These are phyloP conservation scores for Myotis daubentonii DNA, from an alignment of 2,797 vertebrate species.

Conservation along the genomic window DNA sequence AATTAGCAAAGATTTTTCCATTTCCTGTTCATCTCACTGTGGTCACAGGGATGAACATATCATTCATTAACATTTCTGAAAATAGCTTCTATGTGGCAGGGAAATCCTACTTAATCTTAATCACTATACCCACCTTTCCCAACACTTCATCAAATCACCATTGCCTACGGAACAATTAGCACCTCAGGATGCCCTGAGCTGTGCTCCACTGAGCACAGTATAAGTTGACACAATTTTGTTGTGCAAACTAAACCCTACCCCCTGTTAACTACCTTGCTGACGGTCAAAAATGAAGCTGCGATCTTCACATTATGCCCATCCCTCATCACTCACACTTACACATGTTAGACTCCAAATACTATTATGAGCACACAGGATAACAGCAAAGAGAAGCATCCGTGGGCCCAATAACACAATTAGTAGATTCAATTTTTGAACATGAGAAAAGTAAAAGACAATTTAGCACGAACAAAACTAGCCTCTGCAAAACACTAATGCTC, in stretches of 20 bases:
- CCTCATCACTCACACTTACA: background rate
- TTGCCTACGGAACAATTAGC: constrained; percentile 56
- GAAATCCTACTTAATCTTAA: constrained; percentile 52
- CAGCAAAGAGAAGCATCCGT: constrained; percentile 25
- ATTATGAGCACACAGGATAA: constrained; percentile 28
- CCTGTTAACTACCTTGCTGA: background rate
- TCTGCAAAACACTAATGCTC: constrained; percentile 11
- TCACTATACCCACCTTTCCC: constrained; percentile 9
- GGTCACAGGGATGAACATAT: constrained; percentile 44
- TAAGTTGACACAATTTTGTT: constrained; percentile 9
- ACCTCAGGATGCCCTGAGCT: background rate
- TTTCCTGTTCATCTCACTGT: constrained; percentile 66
- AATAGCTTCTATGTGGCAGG: constrained; percentile 56
- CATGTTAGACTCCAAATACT: background rate
- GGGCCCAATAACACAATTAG: constrained; percentile 6
- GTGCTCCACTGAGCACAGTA: constrained; percentile 4
- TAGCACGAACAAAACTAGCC: constrained; percentile 12
- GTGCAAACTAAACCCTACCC: background rate
- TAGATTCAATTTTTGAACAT: constrained; percentile 1
- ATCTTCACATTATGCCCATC: background rate
- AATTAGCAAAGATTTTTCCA: constrained; percentile 18
- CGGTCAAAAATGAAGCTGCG: constrained; percentile 8
- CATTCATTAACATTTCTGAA: constrained; percentile 48
- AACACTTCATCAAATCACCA: constrained; percentile 26
- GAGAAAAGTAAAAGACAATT: constrained; percentile 19